Evolutionary conservation across 2,797 vertebrate genomes (phyloP), one percentile per base, ranked within the genome.

Genomic region (Gallinago stenura): DNA sequence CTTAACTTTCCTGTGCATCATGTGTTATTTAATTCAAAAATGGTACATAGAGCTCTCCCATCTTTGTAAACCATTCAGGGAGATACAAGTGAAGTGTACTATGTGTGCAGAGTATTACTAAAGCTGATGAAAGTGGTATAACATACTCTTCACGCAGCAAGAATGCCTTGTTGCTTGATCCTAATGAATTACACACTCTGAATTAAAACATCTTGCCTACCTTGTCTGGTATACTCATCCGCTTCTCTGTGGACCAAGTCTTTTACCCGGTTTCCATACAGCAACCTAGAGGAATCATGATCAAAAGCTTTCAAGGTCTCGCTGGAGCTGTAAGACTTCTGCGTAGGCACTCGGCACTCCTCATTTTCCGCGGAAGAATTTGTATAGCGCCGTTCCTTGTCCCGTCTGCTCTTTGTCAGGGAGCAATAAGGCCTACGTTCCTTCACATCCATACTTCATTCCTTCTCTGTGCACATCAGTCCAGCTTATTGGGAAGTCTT

Each of bases 381-480:
- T 41, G 98, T 99, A 77, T 89, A 98, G 87, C 93, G 99, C 87
- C 98, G 98, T 48, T 99, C 99, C 66, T 99, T 98, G 92, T 99
- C 99, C 95, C 99, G 98, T 89, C 99, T 98, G 98, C 98, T 98
- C 98, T 99, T 99, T 96, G 99, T 99, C 98, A 99, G 98, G 96
- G 99, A 99, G 98, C 99, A 99, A 97, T 99, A 99, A 98, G 99
- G 99, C 98, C 99, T 98, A 96, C 99, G 99, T 98, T 99, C 99
- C 97, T 99, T 99, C 98, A 99, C 99, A 99, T 99, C 99, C 99
- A 99, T 99, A 97, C 98, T 99, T 98, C 98, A 98, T 98, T 99
- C 99, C 99, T 99, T 99, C 98, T 98, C 98, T 97, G 98, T 20
- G 96, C 91, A 87, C 98, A 97, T 98, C 97, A 92, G 97, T 90